phyloP scores from a whole-genome alignment of 2,113 vertebrate genomes.

The Calyptomena viridis region DNA sequence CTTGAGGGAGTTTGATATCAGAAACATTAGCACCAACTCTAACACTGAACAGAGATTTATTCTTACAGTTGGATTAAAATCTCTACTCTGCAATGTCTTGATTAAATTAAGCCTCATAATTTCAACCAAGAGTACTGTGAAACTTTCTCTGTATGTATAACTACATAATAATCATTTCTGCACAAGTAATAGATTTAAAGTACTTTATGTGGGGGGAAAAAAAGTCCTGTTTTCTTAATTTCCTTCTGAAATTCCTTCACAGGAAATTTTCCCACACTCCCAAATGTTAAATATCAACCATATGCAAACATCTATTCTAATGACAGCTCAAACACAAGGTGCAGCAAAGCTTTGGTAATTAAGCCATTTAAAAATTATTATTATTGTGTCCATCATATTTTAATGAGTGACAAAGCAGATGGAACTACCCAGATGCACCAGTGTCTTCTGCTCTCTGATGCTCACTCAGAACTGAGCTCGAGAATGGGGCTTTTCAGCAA shows the following conservation, averaged over 20 bases:
- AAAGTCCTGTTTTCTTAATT: neutral
- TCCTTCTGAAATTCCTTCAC: neutral
- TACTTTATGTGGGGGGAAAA: neutral
- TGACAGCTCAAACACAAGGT: neutral
- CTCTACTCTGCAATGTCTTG: neutral
- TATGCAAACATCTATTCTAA: constrained; percentile 14
- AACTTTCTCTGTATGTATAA: neutral
- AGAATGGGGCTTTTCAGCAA: neutral
- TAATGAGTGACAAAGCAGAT: neutral
- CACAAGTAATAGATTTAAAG: neutral
- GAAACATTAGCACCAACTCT: neutral
- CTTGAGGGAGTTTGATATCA: neutral
- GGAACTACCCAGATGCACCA: neutral
- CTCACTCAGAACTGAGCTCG: neutral
- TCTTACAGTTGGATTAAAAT: neutral
- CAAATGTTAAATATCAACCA: neutral
- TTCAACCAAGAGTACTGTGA: neutral
- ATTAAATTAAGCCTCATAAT: neutral
- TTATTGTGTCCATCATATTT: neutral
- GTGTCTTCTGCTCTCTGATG: neutral
- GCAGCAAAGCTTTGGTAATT: neutral
- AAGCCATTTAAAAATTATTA: neutral
- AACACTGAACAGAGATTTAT: neutral
- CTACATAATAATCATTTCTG: neutral
- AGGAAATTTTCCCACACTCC: neutral